These are phyloP conservation scores for Chondrosia reniformis DNA, from an alignment of 37 sponge, comb jelly and placozoan genomes.

Conservation along the genomic window DNA sequence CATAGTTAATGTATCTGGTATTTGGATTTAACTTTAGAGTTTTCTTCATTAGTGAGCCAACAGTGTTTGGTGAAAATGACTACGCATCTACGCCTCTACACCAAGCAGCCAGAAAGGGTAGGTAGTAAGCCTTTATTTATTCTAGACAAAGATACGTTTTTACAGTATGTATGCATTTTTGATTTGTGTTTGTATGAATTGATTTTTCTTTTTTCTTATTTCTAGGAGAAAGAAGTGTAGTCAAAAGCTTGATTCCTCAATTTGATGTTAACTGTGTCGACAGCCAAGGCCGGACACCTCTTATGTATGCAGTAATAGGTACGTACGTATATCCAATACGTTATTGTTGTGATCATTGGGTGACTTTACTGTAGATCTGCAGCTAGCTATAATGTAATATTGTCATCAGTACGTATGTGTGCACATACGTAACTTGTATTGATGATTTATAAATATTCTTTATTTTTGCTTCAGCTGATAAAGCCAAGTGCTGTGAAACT, in stretches of 20 bases:
- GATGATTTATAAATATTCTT: background rate
- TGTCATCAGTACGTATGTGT: too few species aligned
- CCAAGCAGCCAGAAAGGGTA: slow-evolving; percentile 31
- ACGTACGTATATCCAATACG: too few species aligned
- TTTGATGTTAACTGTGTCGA: slow-evolving; percentile 58
- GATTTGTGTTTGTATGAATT: too few species aligned
- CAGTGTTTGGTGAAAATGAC: slow-evolving; percentile 6
- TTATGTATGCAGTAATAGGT: slow-evolving; percentile 80
- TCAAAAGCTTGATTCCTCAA: slow-evolving; percentile 23
- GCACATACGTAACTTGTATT: background rate
- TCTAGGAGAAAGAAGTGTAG: slow-evolving; percentile 14
- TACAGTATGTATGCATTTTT: too few species aligned
- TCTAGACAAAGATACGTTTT: background rate
- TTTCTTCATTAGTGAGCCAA: background rate
- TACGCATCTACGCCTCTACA: slow-evolving; percentile 7
- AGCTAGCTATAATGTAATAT: too few species aligned
- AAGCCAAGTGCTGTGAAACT: slow-evolving; percentile 21
- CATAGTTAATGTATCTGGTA: background rate
- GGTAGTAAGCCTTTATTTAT: background rate
- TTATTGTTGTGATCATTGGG: too few species aligned
- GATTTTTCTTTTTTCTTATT: background rate
- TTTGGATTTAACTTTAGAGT: background rate
- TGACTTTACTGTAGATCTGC: too few species aligned
- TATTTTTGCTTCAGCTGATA: background rate
- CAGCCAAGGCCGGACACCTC: slow-evolving; percentile 58